phyloP scores from a whole-genome alignment of 2,113 vertebrate genomes.

The Pelobates fuscus region DNA sequence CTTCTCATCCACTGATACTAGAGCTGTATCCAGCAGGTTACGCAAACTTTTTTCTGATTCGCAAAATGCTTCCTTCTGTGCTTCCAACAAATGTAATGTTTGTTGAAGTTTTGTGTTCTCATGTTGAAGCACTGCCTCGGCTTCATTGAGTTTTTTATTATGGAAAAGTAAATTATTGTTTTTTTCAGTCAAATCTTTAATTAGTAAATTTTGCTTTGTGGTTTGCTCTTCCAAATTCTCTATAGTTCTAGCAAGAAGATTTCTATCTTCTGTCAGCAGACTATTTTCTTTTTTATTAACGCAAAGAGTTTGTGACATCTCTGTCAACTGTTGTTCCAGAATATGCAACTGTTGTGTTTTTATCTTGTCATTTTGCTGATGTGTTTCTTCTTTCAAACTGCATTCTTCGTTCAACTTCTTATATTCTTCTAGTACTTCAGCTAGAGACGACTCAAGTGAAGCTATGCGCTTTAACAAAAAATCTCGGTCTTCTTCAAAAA shows the following conservation, averaged over 20 bases:
- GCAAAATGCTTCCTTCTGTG: constrained; percentile 59
- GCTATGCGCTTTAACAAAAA: constrained; percentile 68
- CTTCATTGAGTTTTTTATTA: constrained; percentile 63
- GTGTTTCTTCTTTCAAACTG: constrained; percentile 60
- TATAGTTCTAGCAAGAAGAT: constrained; percentile 60
- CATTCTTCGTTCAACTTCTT: constrained; percentile 63
- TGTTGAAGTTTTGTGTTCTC: constrained; percentile 61
- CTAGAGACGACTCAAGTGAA: constrained; percentile 69
- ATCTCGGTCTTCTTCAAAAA: constrained; percentile 76
- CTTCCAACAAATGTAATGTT: constrained; percentile 64
- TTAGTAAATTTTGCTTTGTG: constrained; percentile 58
- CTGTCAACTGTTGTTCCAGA: constrained; percentile 69
- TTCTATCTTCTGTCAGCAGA: constrained; percentile 70
- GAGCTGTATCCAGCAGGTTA: constrained; percentile 59
- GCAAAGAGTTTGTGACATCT: constrained; percentile 70
- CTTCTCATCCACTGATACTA: constrained; percentile 61
- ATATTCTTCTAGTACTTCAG: constrained; percentile 61
- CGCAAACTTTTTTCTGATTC: constrained; percentile 76
- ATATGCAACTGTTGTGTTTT: constrained; percentile 69
- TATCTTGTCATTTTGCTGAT: constrained; percentile 62
- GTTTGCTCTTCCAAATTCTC: constrained; percentile 62
- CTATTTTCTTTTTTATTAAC: constrained; percentile 74
- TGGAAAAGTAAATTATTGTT: constrained; percentile 61
- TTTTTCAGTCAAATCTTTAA: constrained; percentile 55
- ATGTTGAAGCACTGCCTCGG: constrained; percentile 62